Evolutionary conservation across 1,140 invertebrate genomes (phyloP), one percentile per base, ranked within the genome.

Genomic region (Pemphigus obesinymphae): DNA sequence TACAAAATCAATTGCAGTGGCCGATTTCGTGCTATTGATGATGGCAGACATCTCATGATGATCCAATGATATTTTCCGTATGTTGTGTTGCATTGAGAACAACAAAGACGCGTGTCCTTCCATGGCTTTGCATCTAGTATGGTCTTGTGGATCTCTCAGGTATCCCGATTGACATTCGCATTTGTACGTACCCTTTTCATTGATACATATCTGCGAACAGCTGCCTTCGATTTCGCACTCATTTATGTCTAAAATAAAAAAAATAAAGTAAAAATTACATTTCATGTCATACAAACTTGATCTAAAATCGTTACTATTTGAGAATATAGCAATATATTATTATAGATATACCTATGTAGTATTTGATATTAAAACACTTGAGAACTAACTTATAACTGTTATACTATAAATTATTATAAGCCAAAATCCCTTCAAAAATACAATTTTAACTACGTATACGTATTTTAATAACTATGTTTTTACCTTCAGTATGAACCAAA

Each of bases 201-300:
- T 99, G 68, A 92, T 90, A 87, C 97, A 99, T 68, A 91, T 90
- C 87, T 99, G 97, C 0, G 97, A 98, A 86, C 97, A 99, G 2
- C 91, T 90, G 1, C 96, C 97, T 0, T 93, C 91, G 70, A 93
- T 91, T 66, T 92, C 88, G 85, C 97, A 99, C 88, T 99, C 97
- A 87, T 99, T 90, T 55, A 99, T 91, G 87, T 99, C 97, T 95
- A 86, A 50, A 78, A n/a, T n/a, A n/a, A n/a, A n/a, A n/a, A n/a
- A n/a, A n/a, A n/a, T n/a, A n/a, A n/a, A n/a, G n/a, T n/a, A n/a
- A n/a, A n/a, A n/a, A n/a, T n/a, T n/a, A n/a, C n/a, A n/a, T n/a
- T n/a, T n/a, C n/a, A n/a, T n/a, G n/a, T n/a, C n/a, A n/a, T n/a
- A n/a, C n/a, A n/a, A n/a, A n/a, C n/a, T n/a, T n/a, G n/a, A n/a